phyloP scores from a whole-genome alignment of 35 echinoderm and acorn worm species.

The Lytechinus variegatus region DNA sequence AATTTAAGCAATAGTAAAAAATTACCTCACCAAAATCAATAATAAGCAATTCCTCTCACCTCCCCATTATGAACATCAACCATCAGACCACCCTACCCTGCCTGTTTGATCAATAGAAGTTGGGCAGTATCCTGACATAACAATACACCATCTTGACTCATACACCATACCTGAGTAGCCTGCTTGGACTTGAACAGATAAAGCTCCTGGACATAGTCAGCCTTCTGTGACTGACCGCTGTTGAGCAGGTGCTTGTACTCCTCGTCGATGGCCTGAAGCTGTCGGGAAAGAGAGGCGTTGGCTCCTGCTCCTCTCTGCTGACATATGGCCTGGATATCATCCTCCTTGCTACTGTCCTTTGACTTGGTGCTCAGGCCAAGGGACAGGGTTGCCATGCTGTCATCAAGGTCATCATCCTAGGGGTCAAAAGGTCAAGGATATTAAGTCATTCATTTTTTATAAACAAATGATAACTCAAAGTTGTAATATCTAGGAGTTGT shows the following conservation, averaged over 20 bases:
- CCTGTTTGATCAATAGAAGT: too few relatives aligned
- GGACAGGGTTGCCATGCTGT: slow-evolving; percentile 62
- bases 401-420: slow-evolving; percentile 81
- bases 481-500: too few relatives aligned
- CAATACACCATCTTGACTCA: not conserved
- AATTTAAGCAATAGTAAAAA: too few relatives aligned
- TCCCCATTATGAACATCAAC: too few relatives aligned
- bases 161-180: slow-evolving; percentile 81
- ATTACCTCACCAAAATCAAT: too few relatives aligned
- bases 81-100: too few relatives aligned
- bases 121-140: too few relatives aligned
- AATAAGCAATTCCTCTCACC: too few relatives aligned
- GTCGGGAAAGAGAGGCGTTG: slow-evolving; percentile 79
- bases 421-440: not conserved
- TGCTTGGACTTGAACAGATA: slow-evolving; percentile 97
- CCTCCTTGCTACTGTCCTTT: slow-evolving; percentile 92
- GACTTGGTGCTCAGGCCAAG: slow-evolving; percentile 60
- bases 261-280: slow-evolving; percentile 97
- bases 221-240: slow-evolving; percentile 89
- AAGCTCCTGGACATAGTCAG: slow-evolving; percentile 91
- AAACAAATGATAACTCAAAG: too few relatives aligned
- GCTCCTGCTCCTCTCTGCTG: slow-evolving; percentile 84
- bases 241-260: slow-evolving; percentile 89
- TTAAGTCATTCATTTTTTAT: too few relatives aligned
- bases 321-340: slow-evolving; percentile 95